Base-by-base conservation (phyloP, 1,140 invertebrate species). In the Cyphomyrmex costatus region DNA sequence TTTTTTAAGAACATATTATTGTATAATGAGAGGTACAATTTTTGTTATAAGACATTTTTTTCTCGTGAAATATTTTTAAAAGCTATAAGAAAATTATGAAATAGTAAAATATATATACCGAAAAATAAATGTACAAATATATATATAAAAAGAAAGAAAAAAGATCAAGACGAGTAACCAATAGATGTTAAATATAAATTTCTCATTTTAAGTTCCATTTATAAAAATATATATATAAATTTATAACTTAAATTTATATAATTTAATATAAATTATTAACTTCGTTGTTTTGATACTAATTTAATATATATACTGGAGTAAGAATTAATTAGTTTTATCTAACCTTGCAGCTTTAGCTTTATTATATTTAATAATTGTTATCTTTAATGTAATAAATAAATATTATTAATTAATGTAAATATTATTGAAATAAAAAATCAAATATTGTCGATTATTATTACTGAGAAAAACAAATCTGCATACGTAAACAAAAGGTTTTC, bases 401-500 rank as follows among this genome's bases (percentile, higher is more conserved):
- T 66, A 66, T 66, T 33, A 63, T 61, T 63, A 63, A 49, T 33
- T 8, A 4, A 36, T 42, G 36, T 68, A 68, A 46, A 68, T 68
- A 68, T 24, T 68, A 46, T 68, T 49, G 24, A 46, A 68, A 16
- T 16, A 68, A 36, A 42, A 68, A 66, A n/a, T 42, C 33, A 68
- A 68, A 68, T 6, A 16, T 68, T 16, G 24, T 49, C 36, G 65
- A 49, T 56, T 21, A 56, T 66, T 73, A 56, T 73, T 73, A 73
- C 21, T 56, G 12, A 7, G 12, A 73, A 21, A 56, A 27, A 7
- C 30, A 24, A 14, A 68, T 80, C n/a, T 80, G 51, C 77, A 80
- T 53, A n/a, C 16, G 33, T 56, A 80, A 80, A 53, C 63, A 53
- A 79, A 68, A 53, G n/a, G 14, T 24, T 46, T 33, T 3, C 21